Evolutionary conservation across 2,113 vertebrate species (phyloP), one percentile per base, ranked within the genome.

Genomic region (Abramis brama): DNA sequence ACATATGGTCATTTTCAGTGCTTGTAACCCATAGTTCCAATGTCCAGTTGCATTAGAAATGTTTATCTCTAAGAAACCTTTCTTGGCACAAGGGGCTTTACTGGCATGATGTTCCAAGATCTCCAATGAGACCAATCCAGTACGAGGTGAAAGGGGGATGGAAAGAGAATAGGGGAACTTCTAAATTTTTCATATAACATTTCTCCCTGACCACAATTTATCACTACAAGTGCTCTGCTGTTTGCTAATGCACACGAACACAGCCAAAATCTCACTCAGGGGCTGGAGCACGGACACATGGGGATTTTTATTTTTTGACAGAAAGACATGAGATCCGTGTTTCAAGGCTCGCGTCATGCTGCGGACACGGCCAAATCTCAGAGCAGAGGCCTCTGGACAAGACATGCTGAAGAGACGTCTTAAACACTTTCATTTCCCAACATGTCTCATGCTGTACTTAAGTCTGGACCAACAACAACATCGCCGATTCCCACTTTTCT

Each of bases 201-300:
- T 12, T 23, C 17, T 52, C 19, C 45, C 45, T 52, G 19, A 21
- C 15, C n/a, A 10, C 11, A 15, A 5, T 82, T 70, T 43, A 73
- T 83, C 30, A 59, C 50, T 74, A 15, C 7, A 36, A 57, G 30
- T 59, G 33, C 13, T 83, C 27, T n/a, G 30, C 13, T 39, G 68
- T 83, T 83, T 83, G 81, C 66, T 39, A 83, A 83, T 57, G 30
- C 19, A 15, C 23, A 10, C 0, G n/a, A 57, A 43, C 13, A 6
- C 10, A 83, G 82, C 82, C 82, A 83, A 83, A 73, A 52, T 70
- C 19, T 82, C 64, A 52, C 47, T 82, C 64, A 55, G 66, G 80
- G 17, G 23, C 68, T 74, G 82, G 68, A 74, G 50, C 66, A 36
- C 2, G 13, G 21, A 25, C 33, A 59, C 21, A 73, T 6, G 30